Conservation (phyloP, 2,113 vertebrate species). For the Halcyon senegalensis region DNA sequence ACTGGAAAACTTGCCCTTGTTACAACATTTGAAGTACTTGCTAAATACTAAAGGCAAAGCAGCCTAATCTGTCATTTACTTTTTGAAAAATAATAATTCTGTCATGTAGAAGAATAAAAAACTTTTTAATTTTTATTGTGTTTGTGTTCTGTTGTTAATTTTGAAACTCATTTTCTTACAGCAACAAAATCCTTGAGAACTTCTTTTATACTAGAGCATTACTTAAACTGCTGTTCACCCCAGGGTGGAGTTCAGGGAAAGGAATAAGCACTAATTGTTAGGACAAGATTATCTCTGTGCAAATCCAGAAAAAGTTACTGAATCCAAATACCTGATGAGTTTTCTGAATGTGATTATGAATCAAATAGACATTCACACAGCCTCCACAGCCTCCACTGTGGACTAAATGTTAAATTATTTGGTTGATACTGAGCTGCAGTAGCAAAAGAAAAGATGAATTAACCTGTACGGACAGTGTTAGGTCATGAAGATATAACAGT, state of each 20-base stretch:
- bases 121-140: background rate
- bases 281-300: background rate
- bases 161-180: background rate
- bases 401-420: background rate
- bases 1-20: background rate
- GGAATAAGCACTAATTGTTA: background rate
- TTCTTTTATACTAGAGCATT: background rate
- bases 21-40: background rate
- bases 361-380: background rate
- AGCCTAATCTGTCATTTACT: background rate
- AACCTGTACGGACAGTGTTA: background rate
- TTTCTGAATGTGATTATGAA: background rate
- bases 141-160: background rate
- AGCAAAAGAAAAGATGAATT: background rate
- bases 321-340: background rate
- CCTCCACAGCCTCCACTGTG: background rate
- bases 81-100: background rate
- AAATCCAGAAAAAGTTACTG: background rate
- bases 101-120: background rate
- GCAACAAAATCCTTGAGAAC: background rate
- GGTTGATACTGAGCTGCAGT: background rate
- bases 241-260: background rate
- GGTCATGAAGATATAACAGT: background rate
- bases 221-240: background rate
- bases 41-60: background rate